These are phyloP conservation scores for Artibeus lituratus DNA, from an alignment of 2,797 vertebrate genomes.

Conservation along the genomic window DNA sequence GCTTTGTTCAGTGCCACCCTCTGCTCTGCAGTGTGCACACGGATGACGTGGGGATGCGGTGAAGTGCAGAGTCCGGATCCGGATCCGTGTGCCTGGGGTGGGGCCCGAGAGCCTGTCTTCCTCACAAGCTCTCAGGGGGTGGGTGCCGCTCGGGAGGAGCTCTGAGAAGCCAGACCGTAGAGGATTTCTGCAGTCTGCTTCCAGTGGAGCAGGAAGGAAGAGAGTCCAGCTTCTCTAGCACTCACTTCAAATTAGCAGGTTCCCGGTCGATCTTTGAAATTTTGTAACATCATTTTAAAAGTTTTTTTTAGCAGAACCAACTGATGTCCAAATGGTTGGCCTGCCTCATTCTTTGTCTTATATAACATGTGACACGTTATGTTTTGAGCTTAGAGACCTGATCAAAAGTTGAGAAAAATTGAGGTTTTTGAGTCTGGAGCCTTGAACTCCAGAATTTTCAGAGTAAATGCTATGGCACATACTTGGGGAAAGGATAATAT, in stretches of 20 bases:
- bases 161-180: background rate
- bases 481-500: background rate
- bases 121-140: background rate
- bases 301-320: background rate
- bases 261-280: background rate
- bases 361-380: background rate
- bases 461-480: background rate
- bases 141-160: accelerated
- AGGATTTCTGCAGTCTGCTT: background rate
- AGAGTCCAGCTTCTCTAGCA: background rate
- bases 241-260: background rate
- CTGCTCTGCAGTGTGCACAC: background rate
- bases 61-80: background rate
- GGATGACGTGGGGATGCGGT: background rate
- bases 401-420: background rate
- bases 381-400: background rate
- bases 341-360: background rate
- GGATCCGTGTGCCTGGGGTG: background rate
- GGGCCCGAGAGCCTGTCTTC: background rate
- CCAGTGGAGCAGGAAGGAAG: background rate
- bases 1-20: background rate
- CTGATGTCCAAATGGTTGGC: background rate
- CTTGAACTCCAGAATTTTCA: background rate
- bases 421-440: background rate
- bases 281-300: background rate